Evolutionary conservation across 2,113 vertebrate genomes (phyloP), one percentile per base, ranked within the genome.

Genomic region (Cairina moschata): DNA sequence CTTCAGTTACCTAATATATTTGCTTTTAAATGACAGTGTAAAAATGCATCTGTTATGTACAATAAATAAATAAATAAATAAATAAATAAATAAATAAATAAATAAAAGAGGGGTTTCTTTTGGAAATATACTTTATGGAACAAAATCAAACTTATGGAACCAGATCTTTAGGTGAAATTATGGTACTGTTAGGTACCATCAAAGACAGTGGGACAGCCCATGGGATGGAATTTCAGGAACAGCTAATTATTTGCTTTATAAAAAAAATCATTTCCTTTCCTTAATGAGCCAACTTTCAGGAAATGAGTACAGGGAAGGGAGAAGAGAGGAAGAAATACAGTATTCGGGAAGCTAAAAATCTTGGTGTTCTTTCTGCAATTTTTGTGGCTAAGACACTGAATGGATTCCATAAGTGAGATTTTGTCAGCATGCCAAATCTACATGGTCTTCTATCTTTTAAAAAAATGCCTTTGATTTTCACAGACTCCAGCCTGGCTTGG

Each of bases 401-500:
- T 96, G 90, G 92, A 89, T 97, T 97, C 96, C 96, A 95, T 94
- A 94, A 97, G 96, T 93, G 74, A 90, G 86, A 89, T 92, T 94
- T 86, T 97, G 96, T 96, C 96, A 88, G 81, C 26, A 28, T 95
- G 96, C 96, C 96, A 97, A 96, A 93, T 94, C 86, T 95, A 86
- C 86, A 94, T 69, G 93, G 92, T 96, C 95, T 96, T 97, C 96
- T 97, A 95, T 97, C 96, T 96, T 97, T 88, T 50, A 44, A 94
- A 97, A 73, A 96, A 95, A 95, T 91, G 93, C 55, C 93, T 96
- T 97, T 96, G 96, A 97, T 96, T 95, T 96, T 73, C 91, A 84
- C 73, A 94, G 96, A 71, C 88, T 97, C 74, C 88, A 91, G 77
- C 83, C 40, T 77, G 92, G 88, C 91, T 62, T 96, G 96, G 93